phyloP scores from a whole-genome alignment of 1,140 invertebrate species.

The Drosophila athabasca region DNA sequence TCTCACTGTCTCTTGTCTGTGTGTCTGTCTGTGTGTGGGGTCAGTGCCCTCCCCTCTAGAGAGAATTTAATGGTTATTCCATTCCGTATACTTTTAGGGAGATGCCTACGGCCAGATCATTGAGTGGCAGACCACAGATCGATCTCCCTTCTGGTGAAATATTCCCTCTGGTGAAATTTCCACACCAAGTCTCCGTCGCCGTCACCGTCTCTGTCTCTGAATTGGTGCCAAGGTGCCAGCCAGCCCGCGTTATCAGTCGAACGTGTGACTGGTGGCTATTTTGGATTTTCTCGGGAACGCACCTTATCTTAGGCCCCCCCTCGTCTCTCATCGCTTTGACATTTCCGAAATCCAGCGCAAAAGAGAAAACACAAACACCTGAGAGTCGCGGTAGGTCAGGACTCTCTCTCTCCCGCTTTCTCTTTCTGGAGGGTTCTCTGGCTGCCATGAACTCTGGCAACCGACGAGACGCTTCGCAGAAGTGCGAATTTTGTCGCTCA shows the following conservation, averaged over 20 bases:
- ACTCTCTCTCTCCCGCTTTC: background rate
- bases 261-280: conserved; percentile 46
- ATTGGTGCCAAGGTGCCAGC: conserved; percentile 30
- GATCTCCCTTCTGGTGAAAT: conserved; percentile 12
- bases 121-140: conserved; percentile 4
- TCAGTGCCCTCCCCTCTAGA: conserved; percentile 48
- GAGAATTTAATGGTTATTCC: background rate
- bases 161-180: conserved; percentile 9
- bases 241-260: conserved; percentile 30
- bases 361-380: background rate
- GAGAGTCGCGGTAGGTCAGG: conserved; percentile 27
- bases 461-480: background rate
- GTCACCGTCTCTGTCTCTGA: background rate
- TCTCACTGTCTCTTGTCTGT: conserved; percentile 14
- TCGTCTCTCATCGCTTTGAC: too few relatives aligned
- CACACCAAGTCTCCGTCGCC: background rate
- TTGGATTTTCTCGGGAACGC: conserved; percentile 3
- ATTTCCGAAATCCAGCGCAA: too few relatives aligned
- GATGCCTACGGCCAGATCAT: conserved; percentile 24
- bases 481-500: conserved; percentile 45
- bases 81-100: background rate
- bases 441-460: conserved; percentile 63
- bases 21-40: conserved; percentile 41
- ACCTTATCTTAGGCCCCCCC: conserved; percentile 17
- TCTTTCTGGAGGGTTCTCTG: too few relatives aligned